Evolutionary conservation across 2,113 vertebrate genomes (phyloP).

Genomic region (Catagonus wagneri): DNA sequence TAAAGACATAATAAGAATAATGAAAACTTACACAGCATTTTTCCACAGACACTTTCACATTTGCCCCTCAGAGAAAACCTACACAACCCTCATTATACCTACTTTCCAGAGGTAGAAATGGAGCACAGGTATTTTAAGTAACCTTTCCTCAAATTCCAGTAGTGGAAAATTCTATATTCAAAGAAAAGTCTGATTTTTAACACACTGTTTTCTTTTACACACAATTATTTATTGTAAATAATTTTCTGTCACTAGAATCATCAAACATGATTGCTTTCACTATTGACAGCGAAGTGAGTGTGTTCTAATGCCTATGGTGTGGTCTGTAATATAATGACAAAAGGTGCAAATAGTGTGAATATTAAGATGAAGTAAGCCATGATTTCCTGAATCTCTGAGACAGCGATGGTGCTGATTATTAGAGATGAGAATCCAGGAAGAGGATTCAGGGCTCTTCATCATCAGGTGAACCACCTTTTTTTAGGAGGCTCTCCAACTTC

Average conservation of each 20-base stretch:
- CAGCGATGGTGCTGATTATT: neutral
- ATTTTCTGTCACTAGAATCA: neutral
- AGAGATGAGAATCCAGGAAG: neutral
- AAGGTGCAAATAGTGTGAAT: neutral
- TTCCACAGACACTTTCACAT: neutral
- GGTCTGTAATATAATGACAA: neutral
- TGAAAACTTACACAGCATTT: neutral
- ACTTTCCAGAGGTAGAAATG: neutral
- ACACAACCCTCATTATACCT: neutral
- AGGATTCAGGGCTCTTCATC: neutral
- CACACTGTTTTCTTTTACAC: neutral
- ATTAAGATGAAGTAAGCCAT: neutral
- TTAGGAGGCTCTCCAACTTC: neutral
- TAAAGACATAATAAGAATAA: neutral
- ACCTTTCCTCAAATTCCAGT: neutral
- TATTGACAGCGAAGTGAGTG: neutral
- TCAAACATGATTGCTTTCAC: neutral
- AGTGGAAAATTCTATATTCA: neutral
- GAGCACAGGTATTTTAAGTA: neutral
- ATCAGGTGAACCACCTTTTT: neutral
- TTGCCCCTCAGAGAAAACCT: neutral
- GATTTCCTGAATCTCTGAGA: neutral
- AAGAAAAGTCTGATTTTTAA: neutral
- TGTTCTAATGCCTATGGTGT: neutral
- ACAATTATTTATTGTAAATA: neutral